Percentiles rank a stretch among this genome's conserved stretches.
phyloP scores from a whole-genome alignment of 1,140 invertebrate genomes.

The Dendrolimus kikuchii region DNA sequence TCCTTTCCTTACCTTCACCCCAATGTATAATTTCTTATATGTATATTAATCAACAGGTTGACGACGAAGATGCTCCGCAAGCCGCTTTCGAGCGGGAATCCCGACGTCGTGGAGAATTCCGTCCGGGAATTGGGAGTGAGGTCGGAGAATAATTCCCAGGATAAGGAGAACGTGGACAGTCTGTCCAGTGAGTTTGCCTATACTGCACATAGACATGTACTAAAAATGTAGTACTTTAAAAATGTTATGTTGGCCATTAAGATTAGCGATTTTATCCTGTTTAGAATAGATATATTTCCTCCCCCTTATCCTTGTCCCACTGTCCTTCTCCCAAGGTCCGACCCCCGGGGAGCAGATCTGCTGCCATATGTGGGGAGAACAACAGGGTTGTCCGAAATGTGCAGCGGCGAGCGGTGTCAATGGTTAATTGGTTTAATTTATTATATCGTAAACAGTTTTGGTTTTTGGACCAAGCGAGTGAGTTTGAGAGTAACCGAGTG shows the following conservation, averaged over 20 bases:
- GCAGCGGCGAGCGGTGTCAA: constrained; percentile 41
- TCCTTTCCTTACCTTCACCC: no score
- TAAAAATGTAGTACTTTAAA: no score
- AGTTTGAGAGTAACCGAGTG: no score
- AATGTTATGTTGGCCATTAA: no score
- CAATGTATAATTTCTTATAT: no score
- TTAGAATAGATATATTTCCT: neutral
- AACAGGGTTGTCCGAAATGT: constrained; percentile 20
- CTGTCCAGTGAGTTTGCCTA: constrained; percentile 31
- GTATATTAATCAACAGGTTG: constrained; percentile 26
- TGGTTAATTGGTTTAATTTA: constrained; percentile 17
- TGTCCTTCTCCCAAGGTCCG: constrained; percentile 5
- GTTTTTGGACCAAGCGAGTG: no score
- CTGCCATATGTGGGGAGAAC: constrained; percentile 33
- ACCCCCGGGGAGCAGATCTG: constrained; percentile 32
- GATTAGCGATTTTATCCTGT: no score
- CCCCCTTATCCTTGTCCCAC: constrained; percentile 3
- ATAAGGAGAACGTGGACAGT: constrained; percentile 48
- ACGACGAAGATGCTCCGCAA: constrained; percentile 46
- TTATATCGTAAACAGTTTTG: no score
- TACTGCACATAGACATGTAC: neutral
- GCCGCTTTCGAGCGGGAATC: constrained; percentile 24
- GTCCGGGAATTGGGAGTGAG: constrained; percentile 40
- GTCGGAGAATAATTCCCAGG: constrained; percentile 13
- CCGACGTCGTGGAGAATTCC: constrained; percentile 38